These are phyloP conservation scores for Cottoperca gobio DNA, from an alignment of 2,797 vertebrate genomes.

Conservation along the genomic window DNA sequence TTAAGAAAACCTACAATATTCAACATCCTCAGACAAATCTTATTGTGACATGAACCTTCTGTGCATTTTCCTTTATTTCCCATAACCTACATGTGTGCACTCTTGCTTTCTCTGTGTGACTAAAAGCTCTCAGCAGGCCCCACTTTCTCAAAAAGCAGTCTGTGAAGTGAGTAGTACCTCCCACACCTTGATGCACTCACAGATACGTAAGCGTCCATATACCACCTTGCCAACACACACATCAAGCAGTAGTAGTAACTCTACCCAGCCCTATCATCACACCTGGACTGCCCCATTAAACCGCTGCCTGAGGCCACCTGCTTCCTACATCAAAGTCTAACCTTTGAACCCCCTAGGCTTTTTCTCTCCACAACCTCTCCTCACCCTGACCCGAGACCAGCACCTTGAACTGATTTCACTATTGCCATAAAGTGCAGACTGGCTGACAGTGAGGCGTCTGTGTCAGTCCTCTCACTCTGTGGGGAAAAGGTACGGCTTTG, in stretches of 20 bases:
- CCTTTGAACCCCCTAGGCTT: conserved; percentile 39
- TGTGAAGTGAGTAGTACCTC: conserved; percentile 56
- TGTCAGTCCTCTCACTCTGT: conserved; percentile 23
- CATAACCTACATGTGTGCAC: conserved; percentile 6
- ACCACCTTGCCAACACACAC: conserved; percentile 19
- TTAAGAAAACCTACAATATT: neutral
- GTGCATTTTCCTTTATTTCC: conserved; percentile 8
- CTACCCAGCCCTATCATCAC: conserved; percentile 36
- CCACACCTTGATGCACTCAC: conserved; percentile 38
- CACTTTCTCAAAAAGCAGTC: conserved; percentile 28
- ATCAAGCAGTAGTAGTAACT: conserved; percentile 37
- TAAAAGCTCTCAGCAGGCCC: conserved; percentile 58
- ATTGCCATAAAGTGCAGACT: conserved; percentile 20
- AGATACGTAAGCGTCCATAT: conserved; percentile 31
- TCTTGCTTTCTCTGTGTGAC: conserved; percentile 30
- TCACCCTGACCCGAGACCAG: conserved; percentile 25
- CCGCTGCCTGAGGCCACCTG: conserved; percentile 27
- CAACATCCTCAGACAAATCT: neutral
- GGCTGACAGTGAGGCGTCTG: conserved; percentile 24
- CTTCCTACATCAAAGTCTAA: conserved; percentile 65
- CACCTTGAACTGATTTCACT: conserved; percentile 43
- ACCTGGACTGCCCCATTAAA: conserved; percentile 64
- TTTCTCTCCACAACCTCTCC: conserved; percentile 23
- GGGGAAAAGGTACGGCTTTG: conserved; percentile 17
- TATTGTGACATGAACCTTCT: neutral